A percentile compares a stretch with the other conserved stretches of the same genome.
These are phyloP conservation scores for Frankliniella fusca DNA, from an alignment of 2,888 invertebrate genomes.

Conservation along the genomic window DNA sequence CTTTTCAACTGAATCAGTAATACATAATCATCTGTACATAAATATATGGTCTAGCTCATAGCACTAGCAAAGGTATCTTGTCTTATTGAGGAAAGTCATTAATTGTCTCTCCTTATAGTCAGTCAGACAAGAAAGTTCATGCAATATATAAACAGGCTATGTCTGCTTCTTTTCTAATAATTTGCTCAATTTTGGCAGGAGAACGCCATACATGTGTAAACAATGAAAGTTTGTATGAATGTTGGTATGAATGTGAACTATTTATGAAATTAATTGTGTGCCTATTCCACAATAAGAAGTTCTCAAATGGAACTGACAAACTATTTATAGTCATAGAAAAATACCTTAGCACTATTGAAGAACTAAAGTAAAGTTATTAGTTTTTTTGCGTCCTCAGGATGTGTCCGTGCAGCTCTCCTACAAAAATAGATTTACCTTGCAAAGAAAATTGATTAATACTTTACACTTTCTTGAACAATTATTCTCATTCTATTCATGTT, in stretches of 20 bases:
- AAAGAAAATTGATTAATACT: not conserved
- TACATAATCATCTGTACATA: not conserved
- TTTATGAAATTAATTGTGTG: not conserved
- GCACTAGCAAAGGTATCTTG: not conserved
- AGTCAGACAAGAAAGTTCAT: not conserved
- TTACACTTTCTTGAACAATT: not conserved
- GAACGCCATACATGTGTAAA: not conserved
- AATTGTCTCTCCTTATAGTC: not conserved
- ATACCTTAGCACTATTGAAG: not conserved
- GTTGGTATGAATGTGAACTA: not conserved
- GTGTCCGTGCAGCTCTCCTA: not conserved
- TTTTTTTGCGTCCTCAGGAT: not conserved
- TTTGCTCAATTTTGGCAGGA: slow-evolving; percentile 21
- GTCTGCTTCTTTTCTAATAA: not conserved
- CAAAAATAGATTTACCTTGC: not conserved
- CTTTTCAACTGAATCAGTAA: not conserved
- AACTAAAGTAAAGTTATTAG: not conserved
- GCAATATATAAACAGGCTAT: not conserved
- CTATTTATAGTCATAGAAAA: too few relatives aligned
- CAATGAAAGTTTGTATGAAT: not conserved
- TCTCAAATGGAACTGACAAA: not conserved
- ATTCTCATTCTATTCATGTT: too few relatives aligned
- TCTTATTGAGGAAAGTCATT: not conserved
- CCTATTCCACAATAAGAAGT: not conserved
- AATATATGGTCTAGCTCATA: not conserved